Evolutionary conservation across 2,797 vertebrate species (phyloP), one percentile per base, ranked within the genome.

Genomic region (Microctenopoma stevenorrisi): DNA sequence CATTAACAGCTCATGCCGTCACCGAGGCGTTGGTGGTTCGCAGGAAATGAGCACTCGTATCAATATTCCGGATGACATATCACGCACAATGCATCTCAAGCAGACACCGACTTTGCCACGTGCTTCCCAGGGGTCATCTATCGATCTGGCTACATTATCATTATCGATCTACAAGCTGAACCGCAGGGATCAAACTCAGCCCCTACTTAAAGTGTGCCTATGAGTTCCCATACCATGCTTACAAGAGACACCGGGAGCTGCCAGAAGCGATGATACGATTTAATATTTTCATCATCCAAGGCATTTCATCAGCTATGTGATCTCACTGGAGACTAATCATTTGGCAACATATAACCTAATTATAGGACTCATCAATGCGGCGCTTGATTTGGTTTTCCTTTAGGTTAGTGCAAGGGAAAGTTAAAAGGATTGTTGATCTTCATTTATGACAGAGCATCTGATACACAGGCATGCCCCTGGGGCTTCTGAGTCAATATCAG

Each of bases 11-110:
- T 89, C 73, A 44, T 35, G 61, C 64, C 53, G 59, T 82, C 87
- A 76, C 60, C 79, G 67, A 58, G 50, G 79, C 58, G 9, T 67
- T 26, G 55, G 59, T 43, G 64, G 52, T 51, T 50, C 58, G 64
- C 85, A 92, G 92, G 92, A 94, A 92, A 93, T 91, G 87, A 91
- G 84, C 57, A 35, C 74, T 80, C 73, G 55, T 86, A 85, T 90
- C 88, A 88, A 91, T 89, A 92, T 83, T 83, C 82, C 37, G 40
- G 65, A 65, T 74, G 83, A 79, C 81, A 59, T 75, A 67, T 64
- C 61, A 49, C 78, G 74, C 81, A 81, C 79, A 75, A 75, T 78
- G 83, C 78, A 84, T 86, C 64, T 75, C 73, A 83, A 86, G 71
- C 43, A 78, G 66, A 64, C 66, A 26, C 38, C 7, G 40, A 43